Evolutionary conservation across 2,888 invertebrate species (phyloP), one percentile per base, ranked within the genome.

Genomic region (Antheraea yamamai): DNA sequence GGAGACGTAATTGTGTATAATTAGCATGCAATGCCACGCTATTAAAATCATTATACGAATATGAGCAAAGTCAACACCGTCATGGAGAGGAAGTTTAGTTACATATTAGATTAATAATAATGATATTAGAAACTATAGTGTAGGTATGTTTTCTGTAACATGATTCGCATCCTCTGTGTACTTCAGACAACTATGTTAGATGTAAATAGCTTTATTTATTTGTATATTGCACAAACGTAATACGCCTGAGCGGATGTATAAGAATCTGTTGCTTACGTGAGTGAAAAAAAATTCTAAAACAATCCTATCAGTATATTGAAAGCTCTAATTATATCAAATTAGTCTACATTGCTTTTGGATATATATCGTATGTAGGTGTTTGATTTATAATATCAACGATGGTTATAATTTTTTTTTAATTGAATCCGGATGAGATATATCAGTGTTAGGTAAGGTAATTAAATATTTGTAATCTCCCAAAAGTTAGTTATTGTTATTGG

Each of bases 131-230:
- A 16, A 23, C 12, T 30, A 30, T 4, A 66, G 16, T 1, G 16
- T 26, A 26, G 10, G 14, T 66, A 39, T 70, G 70, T 39, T 70
- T 70, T n/a, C 39, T 39, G 70, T 70, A 70, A 70, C 6, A 39
- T 4, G 35, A 70, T 70, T n/a, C 70, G 39, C 18, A n/a, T 68
- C 18, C 68, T 14, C 3, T 70, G 39, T 39, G 20, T 39, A 20
- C 35, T n/a, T 39, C n/a, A 70, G n/a, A 39, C 20, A 70, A 70
- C n/a, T 39, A 39, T 70, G 70, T 39, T 70, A n/a, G 39, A 70
- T 70, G 39, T 39, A 70, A 70, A 70, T 70, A 70, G n/a, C 70
- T 70, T 70, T 70, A 70, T 70, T 70, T 70, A 70, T 70, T 70
- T 70, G 18, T 18, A 70, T 70, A 70, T 70, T 39, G 70, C 39